Evolutionary conservation across 2,113 vertebrate species (phyloP), one percentile per base, ranked within the genome.

Genomic region (Neofelis nebulosa): DNA sequence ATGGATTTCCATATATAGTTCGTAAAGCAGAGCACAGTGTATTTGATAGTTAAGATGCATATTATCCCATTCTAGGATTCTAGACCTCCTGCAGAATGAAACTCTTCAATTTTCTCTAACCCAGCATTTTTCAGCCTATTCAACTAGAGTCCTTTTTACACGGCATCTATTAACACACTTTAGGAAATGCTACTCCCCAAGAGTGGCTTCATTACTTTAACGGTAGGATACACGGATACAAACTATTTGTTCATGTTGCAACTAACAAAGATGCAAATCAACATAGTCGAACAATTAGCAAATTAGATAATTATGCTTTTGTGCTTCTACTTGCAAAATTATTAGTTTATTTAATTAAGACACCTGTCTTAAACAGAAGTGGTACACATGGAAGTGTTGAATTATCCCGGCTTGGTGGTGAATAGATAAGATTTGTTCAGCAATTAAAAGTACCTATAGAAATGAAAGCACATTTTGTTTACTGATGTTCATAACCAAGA

Each of bases 261-360:
- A 61, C 63, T 76, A 92, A 96, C 52, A 83, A 76, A 93, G 86
- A 97, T 95, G 96, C 97, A 96, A 97, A 97, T 96, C 65, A 65
- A 82, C 86, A 87, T 33, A 93, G 74, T 33, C 14, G 87, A 97
- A 97, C 96, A 98, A 96, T 97, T 95, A 97, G 82, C 79, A 91
- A 95, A 96, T 93, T 93, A 94, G 95, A 93, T 92, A 89, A 98
- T 97, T 95, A 97, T 36, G 89, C 48, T 93, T 97, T 97, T 98
- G 92, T 86, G 94, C 79, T 97, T 95, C 66, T 57, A 85, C 91
- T 92, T 95, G 89, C 74, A 87, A 96, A 98, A 97, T 97, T 97
- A 98, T 96, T 97, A 83, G 82, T 97, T 97, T 95, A 97, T 93
- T 97, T 95, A 97, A 96, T 95, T 95, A 97, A 97, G 93, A 97